Conservation (phyloP, 2,113 vertebrate genomes). For the Pycnonotus jocosus region DNA sequence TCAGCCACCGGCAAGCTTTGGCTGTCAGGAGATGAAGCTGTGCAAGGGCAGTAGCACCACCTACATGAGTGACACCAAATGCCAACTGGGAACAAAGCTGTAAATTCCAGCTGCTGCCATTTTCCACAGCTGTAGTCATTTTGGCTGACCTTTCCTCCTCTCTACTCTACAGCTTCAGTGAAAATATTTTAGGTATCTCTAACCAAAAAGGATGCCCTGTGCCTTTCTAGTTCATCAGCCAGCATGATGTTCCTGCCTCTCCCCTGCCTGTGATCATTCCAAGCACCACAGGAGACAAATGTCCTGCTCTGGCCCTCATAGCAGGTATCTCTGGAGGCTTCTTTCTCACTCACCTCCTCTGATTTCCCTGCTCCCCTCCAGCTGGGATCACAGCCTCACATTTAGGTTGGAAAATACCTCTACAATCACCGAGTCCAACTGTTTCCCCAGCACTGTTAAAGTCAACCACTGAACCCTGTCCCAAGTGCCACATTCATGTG, state of each 20-base stretch:
- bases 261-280: neutral
- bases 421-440: accelerated
- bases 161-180: neutral
- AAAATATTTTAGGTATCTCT: neutral
- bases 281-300: neutral
- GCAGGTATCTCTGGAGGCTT: neutral
- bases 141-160: neutral
- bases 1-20: accelerated
- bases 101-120: neutral
- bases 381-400: too few species aligned
- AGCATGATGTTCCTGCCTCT: neutral
- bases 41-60: neutral
- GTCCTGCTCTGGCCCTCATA: neutral
- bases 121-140: neutral
- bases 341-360: neutral
- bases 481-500: neutral
- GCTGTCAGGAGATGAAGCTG: neutral
- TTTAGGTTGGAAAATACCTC: neutral
- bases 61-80: neutral
- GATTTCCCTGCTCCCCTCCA: neutral
- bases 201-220: neutral
- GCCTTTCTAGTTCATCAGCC: neutral
- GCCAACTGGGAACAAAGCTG: neutral
- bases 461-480: neutral
- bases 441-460: neutral